Evolutionary conservation across 2,113 vertebrate genomes (phyloP).

Genomic region (Caranx melampygus): DNA sequence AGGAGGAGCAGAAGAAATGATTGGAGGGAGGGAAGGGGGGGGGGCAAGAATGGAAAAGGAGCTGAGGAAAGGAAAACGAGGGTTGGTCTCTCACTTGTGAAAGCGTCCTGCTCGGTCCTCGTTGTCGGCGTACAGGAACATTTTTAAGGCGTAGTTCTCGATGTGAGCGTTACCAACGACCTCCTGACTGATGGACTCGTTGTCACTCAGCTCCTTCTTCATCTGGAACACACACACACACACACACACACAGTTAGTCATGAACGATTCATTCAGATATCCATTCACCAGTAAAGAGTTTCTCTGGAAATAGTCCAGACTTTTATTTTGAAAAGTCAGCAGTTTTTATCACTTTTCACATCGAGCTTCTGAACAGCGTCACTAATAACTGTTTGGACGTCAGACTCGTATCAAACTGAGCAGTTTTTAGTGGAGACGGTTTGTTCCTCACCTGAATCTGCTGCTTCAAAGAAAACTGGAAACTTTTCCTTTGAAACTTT

Average conservation of each 20-base stretch:
- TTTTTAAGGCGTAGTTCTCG: constrained; percentile 97
- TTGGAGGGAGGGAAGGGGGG: too few relatives aligned
- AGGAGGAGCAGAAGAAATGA: background rate
- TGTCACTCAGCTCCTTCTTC: constrained; percentile 94
- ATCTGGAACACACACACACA: constrained; percentile 83
- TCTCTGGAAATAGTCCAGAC: background rate
- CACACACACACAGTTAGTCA: background rate
- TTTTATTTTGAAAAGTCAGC: constrained; percentile 10
- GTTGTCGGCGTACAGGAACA: constrained; percentile 98
- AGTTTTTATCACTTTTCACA: too few relatives aligned
- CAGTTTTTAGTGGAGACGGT: too few relatives aligned
- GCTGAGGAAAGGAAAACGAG: too few relatives aligned
- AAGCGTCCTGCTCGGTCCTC: constrained; percentile 94
- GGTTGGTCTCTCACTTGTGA: constrained; percentile 90
- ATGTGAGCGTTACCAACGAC: constrained; percentile 96
- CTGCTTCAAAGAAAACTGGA: too few relatives aligned
- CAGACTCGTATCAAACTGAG: too few relatives aligned
- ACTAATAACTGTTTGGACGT: too few relatives aligned
- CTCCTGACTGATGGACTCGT: constrained; percentile 96
- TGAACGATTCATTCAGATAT: background rate
- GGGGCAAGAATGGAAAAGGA: too few relatives aligned
- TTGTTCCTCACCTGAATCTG: too few relatives aligned
- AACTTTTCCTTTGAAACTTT: too few relatives aligned
- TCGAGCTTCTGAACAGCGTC: too few relatives aligned
- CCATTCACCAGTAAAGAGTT: too few relatives aligned